Evolutionary conservation across 1,140 invertebrate species (phyloP), one percentile per base, ranked within the genome.

Genomic region (Aporrectodea caliginosa): DNA sequence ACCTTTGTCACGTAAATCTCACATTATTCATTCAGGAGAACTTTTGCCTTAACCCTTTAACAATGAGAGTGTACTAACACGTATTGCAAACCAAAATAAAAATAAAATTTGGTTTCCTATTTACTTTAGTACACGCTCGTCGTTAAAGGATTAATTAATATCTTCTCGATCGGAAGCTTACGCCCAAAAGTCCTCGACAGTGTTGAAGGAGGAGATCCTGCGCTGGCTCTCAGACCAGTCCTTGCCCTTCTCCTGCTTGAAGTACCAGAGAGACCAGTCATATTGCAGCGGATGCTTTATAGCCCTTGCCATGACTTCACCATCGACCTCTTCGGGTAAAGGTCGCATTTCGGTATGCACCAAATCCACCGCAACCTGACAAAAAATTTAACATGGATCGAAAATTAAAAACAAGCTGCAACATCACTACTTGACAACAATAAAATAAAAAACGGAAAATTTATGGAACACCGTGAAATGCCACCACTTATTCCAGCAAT

Each of bases 101-200:
- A 68, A 68, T 16, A 68, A 68, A 27, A 68, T 68, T 68, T n/a
- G n/a, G n/a, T n/a, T n/a, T n/a, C n/a, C n/a, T n/a, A n/a, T n/a
- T n/a, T n/a, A n/a, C n/a, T n/a, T n/a, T n/a, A n/a, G n/a, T n/a
- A n/a, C n/a, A n/a, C n/a, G n/a, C n/a, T n/a, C n/a, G n/a, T n/a
- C n/a, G n/a, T n/a, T n/a, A n/a, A n/a, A n/a, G n/a, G n/a, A n/a
- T n/a, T n/a, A n/a, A n/a, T n/a, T n/a, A n/a, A n/a, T n/a, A n/a
- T n/a, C n/a, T n/a, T n/a, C n/a, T n/a, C n/a, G 27, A 68, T 16
- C 14, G 27, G 27, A 73, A 73, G 30, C 88, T 90, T 90, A 96
- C 94, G 94, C 95, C 98, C 98, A 99, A 87, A 99, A 99, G 90
- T 99, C 98, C 91, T 99, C 98, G 34, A 98, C 96, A 33, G 96